Evolutionary conservation across 2,113 vertebrate species (phyloP), one percentile per base, ranked within the genome.

Genomic region (Arvicanthis niloticus): DNA sequence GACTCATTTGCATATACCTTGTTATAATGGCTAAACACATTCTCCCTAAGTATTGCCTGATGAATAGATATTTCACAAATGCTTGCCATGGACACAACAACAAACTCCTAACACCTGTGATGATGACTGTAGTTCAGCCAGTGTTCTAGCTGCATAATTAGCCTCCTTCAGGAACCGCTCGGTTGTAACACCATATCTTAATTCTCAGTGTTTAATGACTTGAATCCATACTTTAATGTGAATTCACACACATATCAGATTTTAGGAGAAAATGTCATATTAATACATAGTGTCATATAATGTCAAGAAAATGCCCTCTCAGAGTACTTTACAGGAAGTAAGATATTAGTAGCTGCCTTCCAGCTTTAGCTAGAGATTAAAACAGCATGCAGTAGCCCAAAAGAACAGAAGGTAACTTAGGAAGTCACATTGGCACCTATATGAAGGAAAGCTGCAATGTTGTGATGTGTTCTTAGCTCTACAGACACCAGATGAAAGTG

Each of bases 51-150:
- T 96, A 93, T 96, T 97, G 89, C 91, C 97, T 98, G 96, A 96
- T 92, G 97, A 97, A 98, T 97, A 98, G 98, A 97, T 91, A 97
- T 96, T 98, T 95, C 96, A 78, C 97, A 98, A 98, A 97, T 95
- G 93, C 95, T 89, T 97, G 73, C 88, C 67, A 95, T 93, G 92
- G 87, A 98, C 87, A 97, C 91, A 97, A 67, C 94, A 98, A 93
- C 90, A 97, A 98, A 98, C 96, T 94, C 65, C 93, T 80, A 82
- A 93, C 96, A 92, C 51, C 22, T 94, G 96, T 98, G 98, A 98
- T 97, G 96, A 97, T 98, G 94, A 96, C 93, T 97, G 78, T 73
- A 96, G 67, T 93, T 97, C 96, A 97, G 58, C 53, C 90, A 81
- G 86, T 88, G 13, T 92, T 97, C 96, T 93, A 78, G 93, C 96